Conservation (phyloP, 2,888 invertebrate species). For the Platypus cylindrus region DNA sequence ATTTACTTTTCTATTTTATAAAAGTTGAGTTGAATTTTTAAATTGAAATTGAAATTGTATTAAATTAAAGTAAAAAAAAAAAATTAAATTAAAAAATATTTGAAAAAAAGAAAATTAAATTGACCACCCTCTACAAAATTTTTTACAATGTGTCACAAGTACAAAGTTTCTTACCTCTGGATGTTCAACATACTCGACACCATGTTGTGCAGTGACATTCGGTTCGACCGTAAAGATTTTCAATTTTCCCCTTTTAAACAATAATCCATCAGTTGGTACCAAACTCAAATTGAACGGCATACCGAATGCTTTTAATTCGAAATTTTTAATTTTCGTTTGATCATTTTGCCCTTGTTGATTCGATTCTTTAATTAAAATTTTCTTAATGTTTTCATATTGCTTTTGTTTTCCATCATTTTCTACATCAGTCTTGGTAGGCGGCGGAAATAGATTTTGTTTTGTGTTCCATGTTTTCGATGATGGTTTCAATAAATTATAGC, state of each 20-base stretch:
- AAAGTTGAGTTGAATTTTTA: too few relatives aligned
- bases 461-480: slow-evolving; percentile 3
- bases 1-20: too few relatives aligned
- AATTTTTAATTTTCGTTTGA: slow-evolving; percentile 34
- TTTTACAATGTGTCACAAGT: not conserved
- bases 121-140: not conserved
- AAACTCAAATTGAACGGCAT: slow-evolving; percentile 59
- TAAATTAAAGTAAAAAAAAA: too few relatives aligned
- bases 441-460: too few relatives aligned
- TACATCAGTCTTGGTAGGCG: too few relatives aligned
- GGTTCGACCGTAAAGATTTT: slow-evolving; percentile 72
- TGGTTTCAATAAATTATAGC: slow-evolving; percentile 4
- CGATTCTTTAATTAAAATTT: slow-evolving; percentile 6
- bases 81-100: too few relatives aligned
- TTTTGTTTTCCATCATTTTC: slow-evolving; percentile 31
- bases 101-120: too few relatives aligned
- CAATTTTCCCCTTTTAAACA: slow-evolving; percentile 56
- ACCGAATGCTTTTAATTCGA: slow-evolving; percentile 68
- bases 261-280: slow-evolving; percentile 62
- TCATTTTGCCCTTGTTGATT: slow-evolving; percentile 12
- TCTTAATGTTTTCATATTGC: slow-evolving; percentile 2
- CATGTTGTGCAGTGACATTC: slow-evolving; percentile 64
- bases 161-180: slow-evolving; percentile 45
- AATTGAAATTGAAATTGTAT: not conserved
- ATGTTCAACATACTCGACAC: slow-evolving; percentile 67